A percentile compares a stretch with the other conserved stretches of the same genome.
These are phyloP conservation scores for Lycophotia porphyrea DNA, from an alignment of 2,888 invertebrate genomes.

Conservation along the genomic window DNA sequence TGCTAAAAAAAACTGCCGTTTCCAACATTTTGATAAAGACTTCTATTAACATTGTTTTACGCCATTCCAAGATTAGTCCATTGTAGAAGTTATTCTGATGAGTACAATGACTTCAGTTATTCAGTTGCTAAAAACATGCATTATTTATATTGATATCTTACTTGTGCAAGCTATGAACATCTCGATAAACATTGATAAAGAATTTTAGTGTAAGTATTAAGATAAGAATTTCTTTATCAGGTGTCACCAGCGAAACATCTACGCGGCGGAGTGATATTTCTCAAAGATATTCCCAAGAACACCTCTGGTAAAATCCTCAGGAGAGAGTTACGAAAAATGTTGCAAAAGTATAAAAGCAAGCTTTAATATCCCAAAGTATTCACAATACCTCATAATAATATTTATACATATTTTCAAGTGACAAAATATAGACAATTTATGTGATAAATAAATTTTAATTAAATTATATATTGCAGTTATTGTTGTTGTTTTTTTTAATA, in stretches of 20 bases:
- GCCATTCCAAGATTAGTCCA: background rate
- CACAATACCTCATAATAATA: conserved; percentile 38
- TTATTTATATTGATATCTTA: background rate
- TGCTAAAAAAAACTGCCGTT: background rate
- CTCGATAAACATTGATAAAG: conserved; percentile 25
- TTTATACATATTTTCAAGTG: conserved; percentile 20
- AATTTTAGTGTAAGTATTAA: conserved; percentile 22
- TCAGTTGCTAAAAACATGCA: background rate
- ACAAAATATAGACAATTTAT: conserved; percentile 30
- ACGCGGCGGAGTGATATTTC: conserved; percentile 93
- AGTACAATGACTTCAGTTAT: background rate
- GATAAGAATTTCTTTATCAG: conserved; percentile 73
- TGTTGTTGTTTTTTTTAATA: conserved; percentile 49
- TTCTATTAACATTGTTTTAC: background rate
- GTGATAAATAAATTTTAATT: conserved; percentile 30
- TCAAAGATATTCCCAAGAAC: conserved; percentile 94
- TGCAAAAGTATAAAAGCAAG: conserved; percentile 82
- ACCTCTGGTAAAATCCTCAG: conserved; percentile 95
- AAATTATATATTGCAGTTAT: conserved; percentile 25
- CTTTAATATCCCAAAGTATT: conserved; percentile 71
- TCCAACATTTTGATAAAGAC: background rate
- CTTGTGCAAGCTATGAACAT: background rate
- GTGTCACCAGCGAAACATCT: conserved; percentile 94
- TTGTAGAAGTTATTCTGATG: background rate
- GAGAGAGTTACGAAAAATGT: conserved; percentile 87